A percentile compares a stretch with the other conserved stretches of the same genome.
phyloP scores from a whole-genome alignment of 2,797 vertebrate genomes.

The Hippoglossus hippoglossus region DNA sequence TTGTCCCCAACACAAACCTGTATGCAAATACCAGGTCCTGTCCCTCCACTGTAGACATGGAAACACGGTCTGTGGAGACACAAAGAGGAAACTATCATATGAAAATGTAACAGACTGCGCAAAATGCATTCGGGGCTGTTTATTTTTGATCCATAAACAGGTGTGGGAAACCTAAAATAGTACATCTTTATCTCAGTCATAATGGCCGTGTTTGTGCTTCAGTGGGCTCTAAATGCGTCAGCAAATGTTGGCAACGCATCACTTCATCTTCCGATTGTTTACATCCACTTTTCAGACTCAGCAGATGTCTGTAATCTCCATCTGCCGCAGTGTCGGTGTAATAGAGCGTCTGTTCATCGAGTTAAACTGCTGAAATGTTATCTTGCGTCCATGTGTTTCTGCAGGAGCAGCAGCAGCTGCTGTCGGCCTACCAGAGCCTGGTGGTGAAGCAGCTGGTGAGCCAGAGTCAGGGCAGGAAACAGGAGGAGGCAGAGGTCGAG shows the following conservation, averaged over 20 bases:
- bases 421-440: constrained; percentile 90
- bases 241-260: background rate
- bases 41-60: background rate
- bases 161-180: background rate
- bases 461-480: constrained; percentile 84
- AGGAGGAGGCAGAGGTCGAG: constrained; percentile 66
- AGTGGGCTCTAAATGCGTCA: constrained; percentile 19
- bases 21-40: background rate
- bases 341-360: background rate
- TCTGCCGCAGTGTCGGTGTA: constrained; percentile 11
- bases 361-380: constrained; percentile 19
- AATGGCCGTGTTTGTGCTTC: constrained; percentile 11
- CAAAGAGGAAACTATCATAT: background rate
- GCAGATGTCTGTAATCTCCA: constrained; percentile 31
- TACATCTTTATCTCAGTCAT: background rate
- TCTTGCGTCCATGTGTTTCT: constrained; percentile 1
- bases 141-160: background rate
- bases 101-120: background rate
- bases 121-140: background rate
- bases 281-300: background rate
- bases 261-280: constrained; percentile 11
- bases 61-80: background rate
- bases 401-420: constrained; percentile 92
- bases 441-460: constrained; percentile 94
- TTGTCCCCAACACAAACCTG: background rate